Conservation (phyloP, 2,113 vertebrate genomes). For the Emberiza fucata region DNA sequence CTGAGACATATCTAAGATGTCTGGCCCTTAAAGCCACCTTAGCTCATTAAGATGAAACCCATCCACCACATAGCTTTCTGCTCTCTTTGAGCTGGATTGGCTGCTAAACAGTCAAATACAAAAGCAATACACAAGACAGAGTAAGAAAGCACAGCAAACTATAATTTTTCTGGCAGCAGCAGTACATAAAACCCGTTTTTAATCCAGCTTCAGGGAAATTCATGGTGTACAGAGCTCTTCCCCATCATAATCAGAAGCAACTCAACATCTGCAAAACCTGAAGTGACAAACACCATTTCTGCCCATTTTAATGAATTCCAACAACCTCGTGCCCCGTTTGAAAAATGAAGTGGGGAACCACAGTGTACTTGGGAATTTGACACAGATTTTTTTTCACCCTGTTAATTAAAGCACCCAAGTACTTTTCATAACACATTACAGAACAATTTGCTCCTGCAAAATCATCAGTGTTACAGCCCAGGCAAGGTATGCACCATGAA, state of each 20-base stretch:
- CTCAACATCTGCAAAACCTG: neutral
- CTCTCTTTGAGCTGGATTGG: neutral
- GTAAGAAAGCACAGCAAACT: neutral
- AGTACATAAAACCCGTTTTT: neutral
- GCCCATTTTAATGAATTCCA: neutral
- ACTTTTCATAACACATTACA: neutral
- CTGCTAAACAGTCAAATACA: neutral
- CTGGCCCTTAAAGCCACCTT: neutral
- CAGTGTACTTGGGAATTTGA: neutral
- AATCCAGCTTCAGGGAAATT: neutral
- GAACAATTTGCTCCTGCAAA: neutral
- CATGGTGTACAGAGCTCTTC: neutral
- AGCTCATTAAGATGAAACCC: neutral
- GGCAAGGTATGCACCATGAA: neutral
- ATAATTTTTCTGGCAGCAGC: neutral
- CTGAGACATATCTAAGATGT: neutral
- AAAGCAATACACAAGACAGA: neutral
- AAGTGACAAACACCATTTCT: neutral
- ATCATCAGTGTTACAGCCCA: neutral
- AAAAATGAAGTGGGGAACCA: neutral
- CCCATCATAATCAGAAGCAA: neutral
- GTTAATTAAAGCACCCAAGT: neutral
- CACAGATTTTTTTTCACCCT: neutral
- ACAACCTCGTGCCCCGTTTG: fast-evolving
- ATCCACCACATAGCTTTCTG: neutral